Base-by-base conservation (phyloP, 2,797 vertebrate genomes). In the Capromys pilorides region DNA sequence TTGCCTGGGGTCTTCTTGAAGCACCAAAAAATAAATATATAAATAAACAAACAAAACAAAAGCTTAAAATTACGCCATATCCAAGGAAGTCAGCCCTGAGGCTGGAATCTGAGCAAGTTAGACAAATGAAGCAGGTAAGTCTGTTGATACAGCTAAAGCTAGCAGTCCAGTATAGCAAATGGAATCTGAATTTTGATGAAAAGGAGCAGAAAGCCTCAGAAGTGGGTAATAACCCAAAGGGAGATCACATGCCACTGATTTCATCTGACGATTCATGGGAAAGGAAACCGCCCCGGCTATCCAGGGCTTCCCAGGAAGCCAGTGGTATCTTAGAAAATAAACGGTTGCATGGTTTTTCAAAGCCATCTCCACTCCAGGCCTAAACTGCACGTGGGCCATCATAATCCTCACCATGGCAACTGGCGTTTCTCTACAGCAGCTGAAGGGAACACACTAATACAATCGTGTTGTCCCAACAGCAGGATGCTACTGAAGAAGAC, bases 321-420 rank as follows among this genome's bases (percentile, higher is more conserved):
- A 77, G 26, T 5, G 92, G 28, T 73, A 82, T 67, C 39, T 92
- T 82, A 75, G 18, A 77, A 93, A 93, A 90, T 90, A 90, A 92
- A 88, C 93, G 96, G 85, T 95, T 88, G 93, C 85, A 36, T 73
- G 33, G 95, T 9, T 96, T 94, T 96, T 92, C 86, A 91, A 95
- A 95, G 22, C 6, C 16, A 82, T 21, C 49, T 31, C 41, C n/a
- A 59, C 31, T 26, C 86, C 12, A 22, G 54, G 84, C 83, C 39
- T 36, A 41, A 54, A 87, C 66, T 73, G 84, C 80, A 89, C 78
- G n/a, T 45, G 49, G 57, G 36, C 6, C n/a, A 91, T 86, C 86
- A 79, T 85, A 92, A 89, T 71, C 31, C 78, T 94, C 21, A 4
- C 90, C 81, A 97, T 73, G 79, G 86, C 73, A 96, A 95, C 91